phyloP scores from a whole-genome alignment of 2,888 invertebrate species.

The Stenoptilia bipunctidactyla region DNA sequence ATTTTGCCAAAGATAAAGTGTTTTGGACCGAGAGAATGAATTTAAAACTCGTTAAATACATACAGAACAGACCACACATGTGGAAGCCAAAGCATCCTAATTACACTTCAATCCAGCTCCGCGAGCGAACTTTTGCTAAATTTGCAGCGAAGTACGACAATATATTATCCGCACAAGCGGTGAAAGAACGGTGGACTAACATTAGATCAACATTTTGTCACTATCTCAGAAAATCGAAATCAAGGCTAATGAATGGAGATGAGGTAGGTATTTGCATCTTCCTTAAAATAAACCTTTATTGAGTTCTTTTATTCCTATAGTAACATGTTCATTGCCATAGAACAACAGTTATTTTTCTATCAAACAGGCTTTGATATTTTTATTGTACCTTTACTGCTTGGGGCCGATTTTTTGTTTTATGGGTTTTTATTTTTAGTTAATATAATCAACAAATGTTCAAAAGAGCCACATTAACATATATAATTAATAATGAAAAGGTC shows the following conservation, averaged over 20 bases:
- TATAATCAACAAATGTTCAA: too few relatives aligned
- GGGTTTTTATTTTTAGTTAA: too few relatives aligned
- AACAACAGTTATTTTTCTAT: constrained; percentile 12
- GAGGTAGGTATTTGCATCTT: too few relatives aligned
- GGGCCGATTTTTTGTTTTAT: too few relatives aligned
- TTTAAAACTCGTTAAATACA: constrained; percentile 48
- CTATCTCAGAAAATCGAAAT: constrained; percentile 47
- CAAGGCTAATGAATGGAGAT: not conserved
- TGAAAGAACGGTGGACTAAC: constrained; percentile 61
- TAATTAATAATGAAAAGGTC: too few relatives aligned
- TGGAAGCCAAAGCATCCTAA: constrained; percentile 59
- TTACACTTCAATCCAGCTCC: constrained; percentile 40
- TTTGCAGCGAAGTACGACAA: constrained; percentile 50
- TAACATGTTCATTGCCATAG: too few relatives aligned
- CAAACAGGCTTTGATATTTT: not conserved
- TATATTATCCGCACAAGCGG: constrained; percentile 52
- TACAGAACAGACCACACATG: constrained; percentile 44
- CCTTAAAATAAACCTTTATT: too few relatives aligned
- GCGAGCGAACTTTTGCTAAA: constrained; percentile 48
- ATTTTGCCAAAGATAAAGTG: constrained; percentile 56
- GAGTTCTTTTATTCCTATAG: too few relatives aligned
- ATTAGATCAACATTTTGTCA: constrained; percentile 55
- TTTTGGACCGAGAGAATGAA: constrained; percentile 62
- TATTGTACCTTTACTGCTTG: too few relatives aligned
- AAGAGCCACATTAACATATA: too few relatives aligned